Conservation (phyloP, 1,140 invertebrate species). For the Probaryconus sp. region DNA sequence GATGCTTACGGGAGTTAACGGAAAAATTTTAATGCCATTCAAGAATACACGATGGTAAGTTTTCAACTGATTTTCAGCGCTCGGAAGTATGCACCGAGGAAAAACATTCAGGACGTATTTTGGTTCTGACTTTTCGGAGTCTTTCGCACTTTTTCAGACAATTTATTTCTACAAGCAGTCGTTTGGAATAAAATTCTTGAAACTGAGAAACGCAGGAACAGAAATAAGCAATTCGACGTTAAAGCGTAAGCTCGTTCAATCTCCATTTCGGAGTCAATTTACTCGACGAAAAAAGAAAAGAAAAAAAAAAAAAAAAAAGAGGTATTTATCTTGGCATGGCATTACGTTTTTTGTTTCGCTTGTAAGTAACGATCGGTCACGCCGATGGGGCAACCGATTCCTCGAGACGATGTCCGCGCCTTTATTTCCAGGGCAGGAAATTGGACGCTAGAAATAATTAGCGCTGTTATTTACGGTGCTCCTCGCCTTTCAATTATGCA, state of each 20-base stretch:
- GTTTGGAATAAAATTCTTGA: too few relatives aligned
- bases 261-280: conserved; percentile 31
- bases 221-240: conserved; percentile 31
- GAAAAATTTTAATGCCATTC: too few relatives aligned
- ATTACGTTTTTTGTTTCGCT: conserved; percentile 55
- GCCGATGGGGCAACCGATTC: conserved; percentile 52
- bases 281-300: conserved; percentile 1
- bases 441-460: conserved; percentile 73
- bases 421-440: conserved; percentile 66
- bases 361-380: conserved; percentile 64
- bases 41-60: too few relatives aligned
- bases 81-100: too few relatives aligned
- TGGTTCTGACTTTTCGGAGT: too few relatives aligned
- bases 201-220: too few relatives aligned
- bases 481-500: conserved; percentile 71
- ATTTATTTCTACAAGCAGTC: too few relatives aligned
- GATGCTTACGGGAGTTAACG: too few relatives aligned
- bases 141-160: too few relatives aligned
- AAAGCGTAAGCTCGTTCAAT: conserved; percentile 28
- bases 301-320: conserved; percentile 22
- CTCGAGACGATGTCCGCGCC: conserved; percentile 46
- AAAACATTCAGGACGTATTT: too few relatives aligned
- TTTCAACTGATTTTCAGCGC: too few relatives aligned
- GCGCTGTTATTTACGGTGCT: conserved; percentile 68
- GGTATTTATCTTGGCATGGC: conserved; percentile 53